Evolutionary conservation across 1,140 invertebrate genomes (phyloP).

Genomic region (Saxidomus purpurata): DNA sequence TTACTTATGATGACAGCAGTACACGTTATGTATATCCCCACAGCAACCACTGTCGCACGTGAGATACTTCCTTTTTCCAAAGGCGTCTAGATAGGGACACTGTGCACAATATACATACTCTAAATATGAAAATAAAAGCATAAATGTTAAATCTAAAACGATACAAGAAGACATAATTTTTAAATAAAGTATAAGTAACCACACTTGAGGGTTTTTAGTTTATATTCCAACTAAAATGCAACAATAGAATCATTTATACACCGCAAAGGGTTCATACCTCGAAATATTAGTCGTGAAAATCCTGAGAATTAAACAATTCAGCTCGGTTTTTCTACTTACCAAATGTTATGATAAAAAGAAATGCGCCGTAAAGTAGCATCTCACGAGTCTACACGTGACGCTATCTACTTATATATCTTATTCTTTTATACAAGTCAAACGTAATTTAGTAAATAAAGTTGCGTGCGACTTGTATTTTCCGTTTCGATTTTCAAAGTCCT

Average conservation of each 20-base stretch:
- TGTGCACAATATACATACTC: neutral
- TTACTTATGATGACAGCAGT: neutral
- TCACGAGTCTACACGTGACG: neutral
- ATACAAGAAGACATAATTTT: neutral
- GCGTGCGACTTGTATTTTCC: conserved; percentile 18
- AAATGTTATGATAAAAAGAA: neutral
- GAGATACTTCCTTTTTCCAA: neutral
- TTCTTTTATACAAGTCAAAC: neutral
- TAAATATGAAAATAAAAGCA: neutral
- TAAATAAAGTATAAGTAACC: neutral
- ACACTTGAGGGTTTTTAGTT: neutral
- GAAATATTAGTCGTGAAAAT: too few relatives aligned
- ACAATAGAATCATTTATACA: too few relatives aligned
- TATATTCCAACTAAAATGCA: too few relatives aligned
- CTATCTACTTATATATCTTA: neutral
- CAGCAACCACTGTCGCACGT: neutral
- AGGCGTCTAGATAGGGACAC: neutral
- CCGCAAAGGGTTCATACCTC: too few relatives aligned
- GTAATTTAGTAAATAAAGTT: too few relatives aligned
- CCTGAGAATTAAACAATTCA: too few relatives aligned
- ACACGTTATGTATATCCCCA: neutral
- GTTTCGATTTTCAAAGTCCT: neutral
- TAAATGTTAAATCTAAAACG: neutral
- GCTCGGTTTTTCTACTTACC: neutral
- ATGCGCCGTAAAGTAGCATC: neutral